Evolutionary conservation across 2,113 vertebrate species (phyloP).

Genomic region (Alexandromys fortis): DNA sequence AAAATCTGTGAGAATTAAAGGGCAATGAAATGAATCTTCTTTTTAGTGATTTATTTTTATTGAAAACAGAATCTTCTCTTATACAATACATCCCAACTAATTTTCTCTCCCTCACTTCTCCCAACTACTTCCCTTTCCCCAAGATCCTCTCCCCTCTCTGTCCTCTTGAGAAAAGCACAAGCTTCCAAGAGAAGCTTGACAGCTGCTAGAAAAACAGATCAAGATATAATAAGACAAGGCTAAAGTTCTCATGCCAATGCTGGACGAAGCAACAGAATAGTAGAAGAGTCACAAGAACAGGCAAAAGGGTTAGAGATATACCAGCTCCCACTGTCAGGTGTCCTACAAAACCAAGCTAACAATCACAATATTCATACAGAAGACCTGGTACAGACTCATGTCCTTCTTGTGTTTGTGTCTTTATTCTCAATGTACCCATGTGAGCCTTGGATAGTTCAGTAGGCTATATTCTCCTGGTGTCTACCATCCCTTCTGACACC

Average conservation of each 20-base stretch:
- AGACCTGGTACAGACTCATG: background rate
- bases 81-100: background rate
- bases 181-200: background rate
- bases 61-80: background rate
- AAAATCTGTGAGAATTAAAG: background rate
- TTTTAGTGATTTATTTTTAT: background rate
- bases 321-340: background rate
- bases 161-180: background rate
- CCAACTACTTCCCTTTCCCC: background rate
- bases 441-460: background rate
- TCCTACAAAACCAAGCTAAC: background rate
- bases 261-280: no score
- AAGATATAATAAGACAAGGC: background rate
- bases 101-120: background rate
- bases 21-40: background rate
- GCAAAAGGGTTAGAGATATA: background rate
- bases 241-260: background rate
- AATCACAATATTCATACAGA: background rate
- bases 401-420: no score
- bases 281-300: background rate
- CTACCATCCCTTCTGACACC: background rate
- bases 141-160: background rate
- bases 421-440: background rate
- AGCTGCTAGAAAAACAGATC: background rate
- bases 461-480: background rate